These are phyloP conservation scores for Macaca nemestrina DNA, from an alignment of 2,113 vertebrate genomes.

Conservation along the genomic window DNA sequence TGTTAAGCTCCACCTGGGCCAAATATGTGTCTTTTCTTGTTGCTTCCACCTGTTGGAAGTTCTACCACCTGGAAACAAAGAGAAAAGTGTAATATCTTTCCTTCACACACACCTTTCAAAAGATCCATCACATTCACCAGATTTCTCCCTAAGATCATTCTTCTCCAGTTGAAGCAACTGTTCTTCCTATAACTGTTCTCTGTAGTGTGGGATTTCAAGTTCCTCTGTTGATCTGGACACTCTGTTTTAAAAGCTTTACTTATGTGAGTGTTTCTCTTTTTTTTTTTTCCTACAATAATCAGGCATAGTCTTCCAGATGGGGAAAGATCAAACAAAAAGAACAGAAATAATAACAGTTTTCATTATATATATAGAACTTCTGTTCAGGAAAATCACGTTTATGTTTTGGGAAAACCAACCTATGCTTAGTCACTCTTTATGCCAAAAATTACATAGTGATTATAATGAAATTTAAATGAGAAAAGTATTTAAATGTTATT, in stretches of 20 bases:
- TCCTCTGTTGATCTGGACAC: not conserved
- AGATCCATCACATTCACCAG: not conserved
- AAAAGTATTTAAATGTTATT: slow-evolving; percentile 9
- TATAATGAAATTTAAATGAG: slow-evolving; percentile 39
- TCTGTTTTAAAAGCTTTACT: slow-evolving; percentile 1
- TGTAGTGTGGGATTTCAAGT: not conserved
- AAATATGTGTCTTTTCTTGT: slow-evolving; percentile 19
- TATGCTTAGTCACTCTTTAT: not conserved
- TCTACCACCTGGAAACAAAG: not conserved
- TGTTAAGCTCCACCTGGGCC: not conserved
- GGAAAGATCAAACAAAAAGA: slow-evolving; percentile 26
- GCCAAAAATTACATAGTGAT: slow-evolving; percentile 1
- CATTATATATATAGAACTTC: not conserved
- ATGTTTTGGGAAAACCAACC: not conserved
- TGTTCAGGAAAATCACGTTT: not conserved
- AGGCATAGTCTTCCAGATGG: not conserved
- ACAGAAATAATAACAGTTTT: not conserved
- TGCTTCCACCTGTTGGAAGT: not conserved
- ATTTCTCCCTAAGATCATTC: not conserved
- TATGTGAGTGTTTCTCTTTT: not conserved
- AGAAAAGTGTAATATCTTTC: not conserved
- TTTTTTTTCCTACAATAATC: not conserved
- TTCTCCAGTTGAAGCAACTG: not conserved
- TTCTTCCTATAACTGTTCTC: slow-evolving; percentile 4
- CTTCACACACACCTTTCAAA: not conserved